These are phyloP conservation scores for Fulica atra DNA, from an alignment of 2,113 vertebrate genomes.

Conservation along the genomic window DNA sequence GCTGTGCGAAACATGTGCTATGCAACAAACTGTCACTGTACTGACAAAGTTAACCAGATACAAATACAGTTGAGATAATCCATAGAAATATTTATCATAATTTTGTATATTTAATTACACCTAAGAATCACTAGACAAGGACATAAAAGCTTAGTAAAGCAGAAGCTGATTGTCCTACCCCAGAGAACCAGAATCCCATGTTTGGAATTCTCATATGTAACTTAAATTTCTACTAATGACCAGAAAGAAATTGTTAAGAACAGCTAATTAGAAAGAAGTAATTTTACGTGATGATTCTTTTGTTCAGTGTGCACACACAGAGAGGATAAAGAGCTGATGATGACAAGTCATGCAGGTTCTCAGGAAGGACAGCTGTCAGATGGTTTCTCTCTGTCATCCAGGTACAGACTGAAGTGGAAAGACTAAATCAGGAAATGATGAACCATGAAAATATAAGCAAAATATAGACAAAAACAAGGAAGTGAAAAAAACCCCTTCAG, in stretches of 20 bases:
- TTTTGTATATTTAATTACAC: background rate
- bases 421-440: background rate
- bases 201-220: background rate
- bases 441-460: background rate
- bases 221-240: background rate
- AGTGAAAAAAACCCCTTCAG: background rate
- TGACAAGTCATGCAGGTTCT: background rate
- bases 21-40: background rate
- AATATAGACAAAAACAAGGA: background rate
- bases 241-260: background rate
- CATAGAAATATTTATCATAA: background rate
- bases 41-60: background rate
- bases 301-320: rapidly evolving
- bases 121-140: background rate
- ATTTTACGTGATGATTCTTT: background rate
- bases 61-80: background rate
- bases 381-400: background rate
- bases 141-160: background rate
- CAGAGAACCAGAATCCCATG: background rate
- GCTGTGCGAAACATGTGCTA: background rate
- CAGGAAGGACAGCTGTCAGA: background rate
- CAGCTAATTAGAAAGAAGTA: background rate
- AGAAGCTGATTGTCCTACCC: background rate
- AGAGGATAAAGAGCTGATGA: background rate
- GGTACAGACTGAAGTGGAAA: background rate